Evolutionary conservation across 2,797 vertebrate genomes (phyloP).

Genomic region (Chanos chanos): DNA sequence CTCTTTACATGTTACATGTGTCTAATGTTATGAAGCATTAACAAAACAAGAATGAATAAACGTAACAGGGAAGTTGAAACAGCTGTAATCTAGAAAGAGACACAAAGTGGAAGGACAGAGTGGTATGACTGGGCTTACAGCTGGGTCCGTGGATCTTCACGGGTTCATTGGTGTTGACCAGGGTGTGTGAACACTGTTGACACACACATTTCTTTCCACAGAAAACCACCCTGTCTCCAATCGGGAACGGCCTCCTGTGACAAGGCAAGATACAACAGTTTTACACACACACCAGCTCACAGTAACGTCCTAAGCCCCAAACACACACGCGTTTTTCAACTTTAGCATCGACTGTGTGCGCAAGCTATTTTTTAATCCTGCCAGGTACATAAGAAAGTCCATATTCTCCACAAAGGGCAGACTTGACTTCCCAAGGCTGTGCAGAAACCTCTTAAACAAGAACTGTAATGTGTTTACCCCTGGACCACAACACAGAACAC

Average conservation of each 20-base stretch:
- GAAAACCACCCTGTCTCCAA: constrained; percentile 96
- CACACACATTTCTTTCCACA: constrained; percentile 96
- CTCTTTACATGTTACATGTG: no score
- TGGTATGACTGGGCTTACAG: constrained; percentile 73
- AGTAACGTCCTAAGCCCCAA: constrained; percentile 19
- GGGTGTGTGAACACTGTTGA: constrained; percentile 89
- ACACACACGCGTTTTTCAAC: no score
- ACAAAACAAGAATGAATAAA: no score
- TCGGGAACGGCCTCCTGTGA: constrained; percentile 90
- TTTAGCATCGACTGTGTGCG: background rate
- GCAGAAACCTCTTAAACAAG: no score
- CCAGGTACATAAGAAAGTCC: no score
- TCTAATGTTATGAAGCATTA: no score
- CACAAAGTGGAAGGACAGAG: background rate
- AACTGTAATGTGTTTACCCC: no score
- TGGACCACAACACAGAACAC: no score
- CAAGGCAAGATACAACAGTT: constrained; percentile 3
- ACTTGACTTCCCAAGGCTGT: no score
- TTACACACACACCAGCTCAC: constrained; percentile 1
- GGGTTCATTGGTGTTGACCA: constrained; percentile 81
- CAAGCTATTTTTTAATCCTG: no score
- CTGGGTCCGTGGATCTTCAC: constrained; percentile 95
- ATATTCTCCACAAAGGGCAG: no score
- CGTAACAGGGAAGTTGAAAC: no score
- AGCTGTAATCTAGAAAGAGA: background rate